phyloP scores from a whole-genome alignment of 2,797 vertebrate genomes.

The Discoglossus pictus region DNA sequence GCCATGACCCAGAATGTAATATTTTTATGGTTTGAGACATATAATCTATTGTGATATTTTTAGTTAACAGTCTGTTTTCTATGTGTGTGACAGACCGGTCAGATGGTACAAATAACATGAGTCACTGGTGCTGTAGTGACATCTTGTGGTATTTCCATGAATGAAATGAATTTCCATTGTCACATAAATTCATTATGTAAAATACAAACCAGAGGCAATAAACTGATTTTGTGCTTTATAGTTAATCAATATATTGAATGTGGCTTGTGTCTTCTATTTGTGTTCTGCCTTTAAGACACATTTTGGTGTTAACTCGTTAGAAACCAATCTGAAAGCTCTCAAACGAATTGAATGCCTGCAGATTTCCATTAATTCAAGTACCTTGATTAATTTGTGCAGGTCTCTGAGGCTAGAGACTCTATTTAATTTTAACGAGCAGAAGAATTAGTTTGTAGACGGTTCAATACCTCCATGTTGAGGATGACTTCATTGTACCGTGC shows the following conservation, averaged over 20 bases:
- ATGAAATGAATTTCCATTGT: background rate
- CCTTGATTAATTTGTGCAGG: background rate
- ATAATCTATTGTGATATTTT: too few relatives aligned
- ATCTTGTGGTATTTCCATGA: conserved; percentile 26
- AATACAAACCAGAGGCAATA: too few relatives aligned
- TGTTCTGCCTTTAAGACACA: too few relatives aligned
- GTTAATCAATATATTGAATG: background rate
- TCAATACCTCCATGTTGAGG: conserved; percentile 8
- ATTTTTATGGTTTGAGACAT: too few relatives aligned
- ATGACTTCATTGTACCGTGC: background rate
- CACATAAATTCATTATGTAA: too few relatives aligned
- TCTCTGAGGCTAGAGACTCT: background rate
- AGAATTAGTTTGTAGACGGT: conserved; percentile 4
- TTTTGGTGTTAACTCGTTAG: too few relatives aligned
- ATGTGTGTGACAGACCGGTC: too few relatives aligned
- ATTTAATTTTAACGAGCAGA: conserved; percentile 1
- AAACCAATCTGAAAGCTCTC: too few relatives aligned
- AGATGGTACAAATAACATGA: too few relatives aligned
- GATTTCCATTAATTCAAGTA: background rate
- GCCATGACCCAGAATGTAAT: too few relatives aligned
- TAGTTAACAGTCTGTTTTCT: too few relatives aligned
- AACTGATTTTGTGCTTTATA: background rate
- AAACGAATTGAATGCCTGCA: background rate
- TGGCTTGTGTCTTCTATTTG: background rate
- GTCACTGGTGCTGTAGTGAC: conserved; percentile 20